Conservation (phyloP, 2,797 vertebrate species). For the Chromis chromis region DNA sequence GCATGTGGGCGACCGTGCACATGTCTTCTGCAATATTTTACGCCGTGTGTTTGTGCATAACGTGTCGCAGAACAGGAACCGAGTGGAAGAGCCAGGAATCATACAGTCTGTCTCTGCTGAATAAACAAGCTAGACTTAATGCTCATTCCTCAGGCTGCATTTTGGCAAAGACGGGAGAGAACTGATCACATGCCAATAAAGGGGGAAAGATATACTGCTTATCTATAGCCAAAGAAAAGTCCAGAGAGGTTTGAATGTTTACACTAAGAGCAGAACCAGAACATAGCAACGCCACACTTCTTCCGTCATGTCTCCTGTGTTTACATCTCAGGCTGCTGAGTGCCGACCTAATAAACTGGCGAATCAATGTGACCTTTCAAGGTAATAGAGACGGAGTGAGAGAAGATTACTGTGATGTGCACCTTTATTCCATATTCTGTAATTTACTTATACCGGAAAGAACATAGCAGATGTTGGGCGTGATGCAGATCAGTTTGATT, state of each 20-base stretch:
- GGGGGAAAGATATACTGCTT: neutral
- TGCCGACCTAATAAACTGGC: slow-evolving; percentile 20
- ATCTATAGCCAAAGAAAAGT: slow-evolving; percentile 4
- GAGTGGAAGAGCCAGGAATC: slow-evolving; percentile 21
- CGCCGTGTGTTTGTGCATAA: too few relatives aligned
- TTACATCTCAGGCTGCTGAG: slow-evolving; percentile 48
- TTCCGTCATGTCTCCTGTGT: slow-evolving; percentile 50
- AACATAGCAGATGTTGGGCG: neutral
- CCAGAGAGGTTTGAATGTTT: slow-evolving; percentile 5
- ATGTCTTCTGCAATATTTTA: neutral
- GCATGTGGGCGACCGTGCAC: neutral
- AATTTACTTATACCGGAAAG: neutral
- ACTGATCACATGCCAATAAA: slow-evolving; percentile 1
- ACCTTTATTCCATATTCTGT: slow-evolving; percentile 1
- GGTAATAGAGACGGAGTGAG: slow-evolving; percentile 43
- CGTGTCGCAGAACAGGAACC: slow-evolving; percentile 18
- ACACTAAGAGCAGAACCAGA: neutral
- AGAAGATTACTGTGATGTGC: slow-evolving; percentile 16
- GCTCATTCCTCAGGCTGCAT: slow-evolving; percentile 37
- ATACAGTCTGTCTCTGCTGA: slow-evolving; percentile 21
- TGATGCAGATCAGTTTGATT: neutral
- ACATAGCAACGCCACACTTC: neutral
- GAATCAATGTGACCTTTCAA: slow-evolving; percentile 59
- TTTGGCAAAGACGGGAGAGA: slow-evolving; percentile 19
- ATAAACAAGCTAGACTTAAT: slow-evolving; percentile 51